Evolutionary conservation across 2,888 invertebrate species (phyloP).

Genomic region (Drosophila ezoana): DNA sequence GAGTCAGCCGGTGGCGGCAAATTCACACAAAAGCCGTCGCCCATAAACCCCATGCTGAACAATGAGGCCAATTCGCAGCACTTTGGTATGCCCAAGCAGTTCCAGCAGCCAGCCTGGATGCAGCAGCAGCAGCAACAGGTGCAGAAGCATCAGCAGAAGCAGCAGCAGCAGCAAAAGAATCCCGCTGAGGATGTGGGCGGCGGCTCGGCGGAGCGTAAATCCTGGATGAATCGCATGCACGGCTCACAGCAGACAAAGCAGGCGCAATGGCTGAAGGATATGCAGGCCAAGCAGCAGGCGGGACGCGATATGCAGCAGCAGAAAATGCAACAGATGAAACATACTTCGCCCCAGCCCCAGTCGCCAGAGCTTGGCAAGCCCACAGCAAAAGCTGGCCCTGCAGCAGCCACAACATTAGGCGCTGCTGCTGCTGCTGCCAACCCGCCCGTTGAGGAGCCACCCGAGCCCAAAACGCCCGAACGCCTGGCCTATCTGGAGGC

Average conservation of each 20-base stretch:
- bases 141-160: not conserved
- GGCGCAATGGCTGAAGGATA: slow-evolving; percentile 56
- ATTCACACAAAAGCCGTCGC: not conserved
- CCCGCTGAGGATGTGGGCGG: slow-evolving; percentile 7
- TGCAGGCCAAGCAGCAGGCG: slow-evolving; percentile 65
- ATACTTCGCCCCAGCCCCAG: not conserved
- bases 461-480: slow-evolving; percentile 43
- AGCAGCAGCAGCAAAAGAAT: not conserved
- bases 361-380: not conserved
- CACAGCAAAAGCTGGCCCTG: not conserved
- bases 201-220: slow-evolving; percentile 41
- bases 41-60: not conserved
- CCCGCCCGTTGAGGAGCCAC: not conserved
- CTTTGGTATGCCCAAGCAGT: slow-evolving; percentile 23
- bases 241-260: slow-evolving; percentile 60
- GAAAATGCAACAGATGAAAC: slow-evolving; percentile 23
- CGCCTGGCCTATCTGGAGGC: slow-evolving; percentile 59
- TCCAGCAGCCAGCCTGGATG: slow-evolving; percentile 5
- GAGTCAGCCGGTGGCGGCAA: not conserved
- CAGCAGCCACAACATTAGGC: not conserved
- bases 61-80: not conserved
- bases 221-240: slow-evolving; percentile 69
- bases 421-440: not conserved
- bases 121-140: not conserved
- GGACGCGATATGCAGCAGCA: slow-evolving; percentile 58